Evolutionary conservation across 2,888 invertebrate species (phyloP), one percentile per base, ranked within the genome.

Genomic region (Heliconius sara): DNA sequence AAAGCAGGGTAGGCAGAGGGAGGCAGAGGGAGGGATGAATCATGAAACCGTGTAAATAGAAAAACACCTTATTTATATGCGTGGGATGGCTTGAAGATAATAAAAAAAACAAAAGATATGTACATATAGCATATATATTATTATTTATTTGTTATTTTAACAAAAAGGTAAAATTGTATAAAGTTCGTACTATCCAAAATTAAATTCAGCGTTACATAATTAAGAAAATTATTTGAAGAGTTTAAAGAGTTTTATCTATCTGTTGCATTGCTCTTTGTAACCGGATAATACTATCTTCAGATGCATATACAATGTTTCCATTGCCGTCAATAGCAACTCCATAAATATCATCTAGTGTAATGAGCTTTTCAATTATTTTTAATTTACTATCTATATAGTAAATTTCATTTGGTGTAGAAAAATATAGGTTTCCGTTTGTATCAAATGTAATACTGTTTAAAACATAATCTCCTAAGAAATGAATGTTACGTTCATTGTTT

Each of bases 351-450:
- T 80, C 81, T 10, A 85, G 75, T n/a, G 71, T 78, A 19, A 82
- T 77, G 3, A 85, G 67, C 43, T 81, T 79, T 71, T 84, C 79
- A 16, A 85, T 79, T n/a, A 76, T 79, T 47, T 82, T 82, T 7
- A 80, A 82, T 47, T 83, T 81, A 68, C 82, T 81, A 39, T 83
- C 79, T 12, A 87, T 84, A 71, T 22, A 72, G 72, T 82, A 88
- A 78, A 88, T 81, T 27, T 80, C 85, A 60, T 83, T 78, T 4
- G 85, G 84, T 1, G 88, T 85, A 3, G 87, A 85, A 65, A 87
- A 88, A 72, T 82, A 88, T 67, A 88, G n/a, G 57, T 87, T 85
- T 6, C 86, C 87, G 52, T 85, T 82, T 1, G 78, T 80, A 72
- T 88, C 87, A 77, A 79, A 71, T 47, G 86, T 85, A 13, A 88